phyloP scores from a whole-genome alignment of 2,888 invertebrate species.

The Synanthedon myopaeformis region DNA sequence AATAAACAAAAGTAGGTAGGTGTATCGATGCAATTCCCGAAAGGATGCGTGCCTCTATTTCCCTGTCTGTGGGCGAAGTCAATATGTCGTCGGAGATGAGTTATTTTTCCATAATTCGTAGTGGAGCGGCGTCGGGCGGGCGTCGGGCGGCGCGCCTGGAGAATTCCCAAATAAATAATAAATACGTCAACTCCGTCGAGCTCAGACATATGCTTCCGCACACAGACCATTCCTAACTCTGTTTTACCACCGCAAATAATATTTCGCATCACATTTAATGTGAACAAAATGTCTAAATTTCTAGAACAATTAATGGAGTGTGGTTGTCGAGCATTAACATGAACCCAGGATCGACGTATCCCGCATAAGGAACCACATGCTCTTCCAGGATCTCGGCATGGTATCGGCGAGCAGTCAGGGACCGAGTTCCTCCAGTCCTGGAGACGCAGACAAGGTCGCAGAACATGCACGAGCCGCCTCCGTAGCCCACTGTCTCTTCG shows the following conservation, averaged over 20 bases:
- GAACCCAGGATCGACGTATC: too few species aligned
- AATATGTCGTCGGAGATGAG: conserved; percentile 63
- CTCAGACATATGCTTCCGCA: conserved; percentile 14
- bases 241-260: conserved; percentile 6
- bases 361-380: too few species aligned
- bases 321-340: too few species aligned
- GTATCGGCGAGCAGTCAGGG: too few species aligned
- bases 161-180: conserved; percentile 69
- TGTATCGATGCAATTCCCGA: conserved; percentile 52
- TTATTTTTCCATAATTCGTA: conserved; percentile 57
- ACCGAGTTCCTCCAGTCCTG: too few species aligned
- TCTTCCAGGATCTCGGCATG: too few species aligned
- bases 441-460: too few species aligned
- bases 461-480: too few species aligned
- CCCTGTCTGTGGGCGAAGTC: conserved; percentile 45
- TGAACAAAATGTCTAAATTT: conserved; percentile 16
- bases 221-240: conserved; percentile 23
- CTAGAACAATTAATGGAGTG: too few species aligned
- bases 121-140: conserved; percentile 11
- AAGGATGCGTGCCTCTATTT: conserved; percentile 42
- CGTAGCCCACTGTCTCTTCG: too few species aligned
- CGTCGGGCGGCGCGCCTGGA: conserved; percentile 25
- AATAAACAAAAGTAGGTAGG: conserved; percentile 15
- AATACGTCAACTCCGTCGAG: conserved; percentile 44
- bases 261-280: conserved; percentile 41